Evolutionary conservation across 1,140 invertebrate species (phyloP), one percentile per base, ranked within the genome.

Genomic region (Bombus pyrosoma): DNA sequence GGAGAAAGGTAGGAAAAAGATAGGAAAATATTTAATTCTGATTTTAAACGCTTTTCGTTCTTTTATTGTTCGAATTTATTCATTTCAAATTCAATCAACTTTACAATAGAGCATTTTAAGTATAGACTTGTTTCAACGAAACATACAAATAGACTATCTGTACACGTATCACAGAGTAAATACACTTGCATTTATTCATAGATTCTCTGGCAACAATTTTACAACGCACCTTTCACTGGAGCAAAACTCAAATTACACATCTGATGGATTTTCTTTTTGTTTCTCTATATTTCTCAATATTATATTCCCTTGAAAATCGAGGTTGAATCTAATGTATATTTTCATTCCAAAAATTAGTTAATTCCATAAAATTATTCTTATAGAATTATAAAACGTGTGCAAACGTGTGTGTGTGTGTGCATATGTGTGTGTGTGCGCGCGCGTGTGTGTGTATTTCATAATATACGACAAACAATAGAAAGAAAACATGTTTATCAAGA

Each of bases 141-240:
- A 80, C 53, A 79, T 79, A 77, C 39, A 80, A 80, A 69, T 85
- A 72, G 41, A 71, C 53, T 41, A 32, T 53, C 53, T 79, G 68
- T 84, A 84, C 53, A 72, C 53, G 18, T 84, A 84, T 84, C 83
- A 84, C 83, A 85, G 83, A 85, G 77, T 85, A 85, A 80, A 85
- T 80, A 85, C 37, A 85, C 32, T 85, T 85, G 68, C 53, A 80
- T 85, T 62, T 80, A 80, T 85, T 71, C 68, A 53, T 22, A 43
- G 18, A 64, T 59, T 59, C 37, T 59, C 25, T 2, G 69, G 25
- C 43, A 12, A 76, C 34, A 66, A n/a, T 83, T 47, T 47, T 83
- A 3, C 39, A 76, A 83, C 12, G 15, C 28, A 22, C 12, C 18
- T 47, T 37, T 73, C 28, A 71, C 25, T 32, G 9, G 25, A 69